Evolutionary conservation across 2,888 invertebrate genomes (phyloP).

Genomic region (Limnephilus lunatus): DNA sequence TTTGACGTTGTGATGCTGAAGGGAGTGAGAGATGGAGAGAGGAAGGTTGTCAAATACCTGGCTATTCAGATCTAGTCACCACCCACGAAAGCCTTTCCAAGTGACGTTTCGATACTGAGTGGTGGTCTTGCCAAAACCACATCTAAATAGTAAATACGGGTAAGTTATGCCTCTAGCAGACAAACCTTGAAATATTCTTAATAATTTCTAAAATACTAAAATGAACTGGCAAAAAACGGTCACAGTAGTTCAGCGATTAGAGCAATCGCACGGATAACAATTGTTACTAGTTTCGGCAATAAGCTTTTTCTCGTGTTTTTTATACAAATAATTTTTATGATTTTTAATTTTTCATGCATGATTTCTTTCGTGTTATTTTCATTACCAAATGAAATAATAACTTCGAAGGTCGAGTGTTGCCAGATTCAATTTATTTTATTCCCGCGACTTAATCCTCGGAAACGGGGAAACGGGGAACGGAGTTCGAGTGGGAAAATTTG

Average conservation of each 20-base stretch:
- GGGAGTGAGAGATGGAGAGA: not conserved
- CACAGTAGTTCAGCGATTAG: not conserved
- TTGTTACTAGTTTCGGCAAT: not conserved
- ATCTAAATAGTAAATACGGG: not conserved
- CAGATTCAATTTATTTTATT: constrained; percentile 55
- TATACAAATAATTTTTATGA: not conserved
- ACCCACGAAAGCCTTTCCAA: not conserved
- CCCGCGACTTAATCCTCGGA: constrained; percentile 44
- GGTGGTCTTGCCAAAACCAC: not conserved
- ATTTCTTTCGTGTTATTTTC: not conserved
- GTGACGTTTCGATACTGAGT: not conserved
- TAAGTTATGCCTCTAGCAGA: not conserved
- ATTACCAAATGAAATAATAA: not conserved
- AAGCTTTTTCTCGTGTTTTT: not conserved
- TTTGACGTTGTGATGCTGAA: not conserved
- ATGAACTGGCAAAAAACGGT: not conserved
- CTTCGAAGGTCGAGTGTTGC: constrained; percentile 22
- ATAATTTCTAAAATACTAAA: not conserved
- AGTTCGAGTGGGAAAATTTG: constrained; percentile 51
- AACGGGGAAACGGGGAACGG: not conserved
- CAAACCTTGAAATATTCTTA: too few relatives aligned
- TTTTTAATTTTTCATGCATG: not conserved
- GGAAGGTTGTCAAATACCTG: not conserved
- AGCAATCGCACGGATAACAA: not conserved
- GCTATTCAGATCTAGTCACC: not conserved